These are phyloP conservation scores for Bolinopsis microptera DNA, from an alignment of 37 sponge, comb jelly and placozoan species.

Conservation along the genomic window DNA sequence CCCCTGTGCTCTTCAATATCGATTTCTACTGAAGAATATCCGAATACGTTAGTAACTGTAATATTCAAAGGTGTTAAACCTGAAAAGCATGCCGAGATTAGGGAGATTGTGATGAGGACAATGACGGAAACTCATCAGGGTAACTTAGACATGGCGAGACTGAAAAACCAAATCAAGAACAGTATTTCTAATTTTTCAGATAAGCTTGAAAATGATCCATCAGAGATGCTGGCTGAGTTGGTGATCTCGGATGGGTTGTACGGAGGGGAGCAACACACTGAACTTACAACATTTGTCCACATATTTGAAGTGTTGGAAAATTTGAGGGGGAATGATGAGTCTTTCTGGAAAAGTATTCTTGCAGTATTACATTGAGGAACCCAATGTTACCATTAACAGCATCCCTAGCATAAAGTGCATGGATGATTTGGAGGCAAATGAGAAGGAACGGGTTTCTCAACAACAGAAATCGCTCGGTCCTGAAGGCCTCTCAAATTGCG, in stretches of 20 bases:
- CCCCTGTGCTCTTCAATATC: background rate
- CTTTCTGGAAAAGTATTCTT: background rate
- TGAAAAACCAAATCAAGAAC: background rate
- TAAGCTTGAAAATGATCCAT: conserved; percentile 8
- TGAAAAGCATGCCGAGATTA: background rate
- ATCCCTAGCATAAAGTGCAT: background rate
- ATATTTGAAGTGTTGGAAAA: background rate
- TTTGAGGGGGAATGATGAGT: background rate
- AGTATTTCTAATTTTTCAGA: background rate
- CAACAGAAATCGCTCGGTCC: background rate
- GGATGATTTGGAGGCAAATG: background rate
- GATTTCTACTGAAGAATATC: background rate
- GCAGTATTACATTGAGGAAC: conserved; percentile 1
- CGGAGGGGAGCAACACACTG: background rate
- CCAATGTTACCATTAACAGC: background rate
- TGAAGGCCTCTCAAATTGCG: background rate
- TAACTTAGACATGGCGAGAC: background rate
- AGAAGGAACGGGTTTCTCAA: background rate
- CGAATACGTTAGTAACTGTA: background rate
- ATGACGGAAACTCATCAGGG: background rate
- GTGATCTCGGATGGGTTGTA: background rate
- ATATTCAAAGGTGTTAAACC: conserved; percentile 36
- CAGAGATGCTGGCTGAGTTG: conserved; percentile 1
- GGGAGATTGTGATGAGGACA: background rate
- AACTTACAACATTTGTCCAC: background rate